Conservation (phyloP, 35 echinoderm and acorn worm species). For the Acanthaster planci region DNA sequence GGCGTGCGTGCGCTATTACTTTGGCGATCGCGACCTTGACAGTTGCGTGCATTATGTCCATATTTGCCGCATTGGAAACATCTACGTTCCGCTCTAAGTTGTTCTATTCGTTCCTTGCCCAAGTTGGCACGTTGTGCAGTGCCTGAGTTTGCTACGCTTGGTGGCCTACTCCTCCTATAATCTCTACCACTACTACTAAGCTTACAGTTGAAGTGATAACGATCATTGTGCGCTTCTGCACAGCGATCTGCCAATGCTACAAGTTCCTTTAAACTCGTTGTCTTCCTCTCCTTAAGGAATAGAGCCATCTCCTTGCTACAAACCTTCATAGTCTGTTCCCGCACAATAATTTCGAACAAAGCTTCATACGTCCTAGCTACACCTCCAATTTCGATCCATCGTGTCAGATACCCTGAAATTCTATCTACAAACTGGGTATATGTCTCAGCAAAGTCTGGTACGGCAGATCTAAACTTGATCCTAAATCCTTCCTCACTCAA, state of each 20-base stretch:
- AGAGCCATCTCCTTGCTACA: slow-evolving; percentile 31
- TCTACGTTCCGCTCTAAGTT: not conserved
- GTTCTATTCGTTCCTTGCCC: slow-evolving; percentile 13
- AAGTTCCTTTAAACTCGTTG: not conserved
- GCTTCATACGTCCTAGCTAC: slow-evolving; percentile 27
- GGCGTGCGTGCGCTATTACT: not conserved
- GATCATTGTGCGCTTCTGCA: slow-evolving; percentile 33
- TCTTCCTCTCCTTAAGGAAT: slow-evolving; percentile 50
- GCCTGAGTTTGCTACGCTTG: not conserved
- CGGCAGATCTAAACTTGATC: slow-evolving; percentile 40
- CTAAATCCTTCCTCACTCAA: slow-evolving; percentile 58
- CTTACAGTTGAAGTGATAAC: not conserved
- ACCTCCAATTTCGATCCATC: slow-evolving; percentile 53
- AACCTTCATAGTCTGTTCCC: slow-evolving; percentile 35
- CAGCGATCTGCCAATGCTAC: slow-evolving; percentile 44
- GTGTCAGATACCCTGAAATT: slow-evolving; percentile 39
- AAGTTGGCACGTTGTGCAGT: not conserved
- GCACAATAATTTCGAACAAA: slow-evolving; percentile 44
- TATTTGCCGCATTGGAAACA: slow-evolving; percentile 32
- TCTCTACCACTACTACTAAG: not conserved
- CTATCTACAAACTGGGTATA: slow-evolving; percentile 35
- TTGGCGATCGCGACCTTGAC: not conserved
- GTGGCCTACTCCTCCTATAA: slow-evolving; percentile 22
- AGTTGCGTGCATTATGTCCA: slow-evolving; percentile 32
- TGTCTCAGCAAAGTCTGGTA: slow-evolving; percentile 14